Conservation (phyloP, 35 echinoderm and acorn worm species). For the Amphiura filiformis region DNA sequence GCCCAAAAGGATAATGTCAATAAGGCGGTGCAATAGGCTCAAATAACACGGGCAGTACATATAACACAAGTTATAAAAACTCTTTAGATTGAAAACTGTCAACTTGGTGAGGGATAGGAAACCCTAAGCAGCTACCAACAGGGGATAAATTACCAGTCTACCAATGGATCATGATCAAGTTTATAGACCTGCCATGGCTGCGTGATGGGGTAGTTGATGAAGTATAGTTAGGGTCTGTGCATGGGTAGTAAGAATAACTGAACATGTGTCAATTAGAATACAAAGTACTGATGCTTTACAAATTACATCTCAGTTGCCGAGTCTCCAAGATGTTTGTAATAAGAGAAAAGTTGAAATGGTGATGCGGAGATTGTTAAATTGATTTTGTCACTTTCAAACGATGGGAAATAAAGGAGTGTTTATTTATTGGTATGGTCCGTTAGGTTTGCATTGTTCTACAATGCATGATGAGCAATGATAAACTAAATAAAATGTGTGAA, state of each 20-base stretch:
- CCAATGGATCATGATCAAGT: neutral
- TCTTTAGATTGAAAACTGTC: neutral
- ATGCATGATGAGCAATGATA: neutral
- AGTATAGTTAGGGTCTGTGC: too few species aligned
- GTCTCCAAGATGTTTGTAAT: neutral
- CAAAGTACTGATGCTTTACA: neutral
- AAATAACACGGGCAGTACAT: neutral
- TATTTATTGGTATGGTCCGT: neutral
- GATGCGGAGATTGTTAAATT: too few species aligned
- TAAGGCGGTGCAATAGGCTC: neutral
- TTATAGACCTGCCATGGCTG: too few species aligned
- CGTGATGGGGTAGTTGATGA: too few species aligned
- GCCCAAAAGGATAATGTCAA: neutral
- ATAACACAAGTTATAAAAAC: neutral
- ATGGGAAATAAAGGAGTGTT: too few species aligned
- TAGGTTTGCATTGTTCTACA: neutral
- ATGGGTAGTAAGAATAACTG: neutral
- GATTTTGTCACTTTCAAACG: too few species aligned
- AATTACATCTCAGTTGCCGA: neutral
- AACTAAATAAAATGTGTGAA: neutral
- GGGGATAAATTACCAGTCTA: neutral
- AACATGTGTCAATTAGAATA: conserved; percentile 1
- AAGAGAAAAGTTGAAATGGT: neutral
- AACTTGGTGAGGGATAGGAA: neutral
- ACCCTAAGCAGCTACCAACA: neutral